Conservation (phyloP, 2,797 vertebrate genomes). For the Sebastes alutus region DNA sequence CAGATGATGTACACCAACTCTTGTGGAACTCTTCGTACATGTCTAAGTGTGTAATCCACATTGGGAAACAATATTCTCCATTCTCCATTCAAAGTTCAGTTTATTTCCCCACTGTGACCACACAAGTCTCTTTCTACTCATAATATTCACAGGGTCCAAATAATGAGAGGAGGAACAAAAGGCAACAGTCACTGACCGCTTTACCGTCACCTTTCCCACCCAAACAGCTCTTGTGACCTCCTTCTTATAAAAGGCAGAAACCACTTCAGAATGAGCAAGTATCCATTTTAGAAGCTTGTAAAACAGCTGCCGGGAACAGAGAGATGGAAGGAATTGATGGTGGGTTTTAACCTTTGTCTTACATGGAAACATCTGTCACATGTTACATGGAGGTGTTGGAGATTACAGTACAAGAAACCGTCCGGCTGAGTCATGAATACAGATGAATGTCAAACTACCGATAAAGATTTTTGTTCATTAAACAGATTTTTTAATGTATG, state of each 20-base stretch:
- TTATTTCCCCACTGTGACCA: not conserved
- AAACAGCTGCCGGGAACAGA: constrained; percentile 33
- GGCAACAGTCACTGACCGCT: not conserved
- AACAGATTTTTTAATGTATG: not conserved
- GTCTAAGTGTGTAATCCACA: not conserved
- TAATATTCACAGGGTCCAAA: not conserved
- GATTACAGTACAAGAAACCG: not conserved
- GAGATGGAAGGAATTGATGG: not conserved
- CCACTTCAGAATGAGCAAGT: constrained; percentile 30
- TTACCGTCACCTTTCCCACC: constrained; percentile 36
- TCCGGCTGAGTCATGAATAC: not conserved
- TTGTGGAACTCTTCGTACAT: not conserved
- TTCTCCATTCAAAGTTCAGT: not conserved
- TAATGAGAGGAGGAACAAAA: constrained; percentile 26
- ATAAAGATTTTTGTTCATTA: not conserved
- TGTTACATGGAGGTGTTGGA: not conserved
- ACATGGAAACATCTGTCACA: constrained; percentile 44
- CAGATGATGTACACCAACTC: too few relatives aligned
- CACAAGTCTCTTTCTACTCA: not conserved
- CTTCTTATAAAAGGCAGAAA: constrained; percentile 27
- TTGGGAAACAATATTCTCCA: not conserved
- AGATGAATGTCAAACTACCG: not conserved
- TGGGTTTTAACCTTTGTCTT: constrained; percentile 29
- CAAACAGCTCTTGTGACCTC: constrained; percentile 8
- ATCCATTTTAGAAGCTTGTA: constrained; percentile 47